Evolutionary conservation across 2,797 vertebrate species (phyloP).

Genomic region (Ctenopoma kingsleyae): DNA sequence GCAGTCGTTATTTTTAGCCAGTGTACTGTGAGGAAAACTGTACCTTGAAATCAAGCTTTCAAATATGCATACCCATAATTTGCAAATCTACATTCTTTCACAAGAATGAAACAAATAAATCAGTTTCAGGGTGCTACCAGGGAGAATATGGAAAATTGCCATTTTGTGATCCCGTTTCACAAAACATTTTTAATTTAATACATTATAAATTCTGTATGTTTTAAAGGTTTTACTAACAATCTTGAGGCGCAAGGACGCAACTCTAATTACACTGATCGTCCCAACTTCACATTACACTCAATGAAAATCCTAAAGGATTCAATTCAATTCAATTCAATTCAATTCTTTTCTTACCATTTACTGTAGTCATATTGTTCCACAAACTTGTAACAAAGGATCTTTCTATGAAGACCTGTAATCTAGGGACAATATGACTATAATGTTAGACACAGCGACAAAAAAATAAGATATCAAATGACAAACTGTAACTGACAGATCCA

Average conservation of each 20-base stretch:
- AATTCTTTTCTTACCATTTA: slow-evolving; percentile 60
- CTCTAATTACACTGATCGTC: slow-evolving; percentile 63
- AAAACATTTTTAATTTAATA: slow-evolving; percentile 76
- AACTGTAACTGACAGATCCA: slow-evolving; percentile 63
- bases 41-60: slow-evolving; percentile 83
- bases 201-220: slow-evolving; percentile 64
- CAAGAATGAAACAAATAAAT: slow-evolving; percentile 76
- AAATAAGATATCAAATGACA: slow-evolving; percentile 62
- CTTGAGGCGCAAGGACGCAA: slow-evolving; percentile 59
- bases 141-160: slow-evolving; percentile 80
- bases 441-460: slow-evolving; percentile 69
- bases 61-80: slow-evolving; percentile 86
- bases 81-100: slow-evolving; percentile 89
- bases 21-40: slow-evolving; percentile 85
- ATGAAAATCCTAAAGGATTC: slow-evolving; percentile 68
- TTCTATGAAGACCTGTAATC: slow-evolving; percentile 66
- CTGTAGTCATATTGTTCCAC: slow-evolving; percentile 64
- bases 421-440: slow-evolving; percentile 68
- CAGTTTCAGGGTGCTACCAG: slow-evolving; percentile 52
- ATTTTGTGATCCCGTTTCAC: slow-evolving; percentile 81
- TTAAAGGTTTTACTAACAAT: slow-evolving; percentile 58
- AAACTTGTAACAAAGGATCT: slow-evolving; percentile 61
- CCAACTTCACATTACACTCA: slow-evolving; percentile 60
- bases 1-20: slow-evolving; percentile 79
- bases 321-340: too few species aligned